These are phyloP conservation scores for Clusia tigrina DNA, from an alignment of 2,888 invertebrate genomes.

Conservation along the genomic window DNA sequence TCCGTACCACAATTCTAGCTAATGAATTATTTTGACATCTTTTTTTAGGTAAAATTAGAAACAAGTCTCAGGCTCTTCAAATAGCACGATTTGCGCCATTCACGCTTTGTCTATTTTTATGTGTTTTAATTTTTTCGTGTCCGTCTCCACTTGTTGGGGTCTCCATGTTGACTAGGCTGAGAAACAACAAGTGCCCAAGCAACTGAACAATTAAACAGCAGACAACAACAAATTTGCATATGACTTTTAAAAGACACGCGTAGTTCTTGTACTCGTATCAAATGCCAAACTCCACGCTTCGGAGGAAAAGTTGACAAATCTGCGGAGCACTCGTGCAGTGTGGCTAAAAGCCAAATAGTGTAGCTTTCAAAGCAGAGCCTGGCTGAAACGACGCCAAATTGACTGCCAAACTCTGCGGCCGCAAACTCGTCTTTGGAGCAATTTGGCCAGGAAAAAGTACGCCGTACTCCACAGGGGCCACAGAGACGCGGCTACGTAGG, in stretches of 20 bases:
- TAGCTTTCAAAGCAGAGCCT: not conserved
- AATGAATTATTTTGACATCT: too few relatives aligned
- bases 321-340: not conserved
- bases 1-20: too few relatives aligned
- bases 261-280: not conserved
- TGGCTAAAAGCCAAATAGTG: not conserved
- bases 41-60: too few relatives aligned
- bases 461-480: not conserved
- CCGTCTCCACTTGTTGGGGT: conserved; percentile 8
- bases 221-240: conserved; percentile 18
- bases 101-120: too few relatives aligned
- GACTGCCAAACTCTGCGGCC: not conserved
- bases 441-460: not conserved
- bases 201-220: too few relatives aligned
- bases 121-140: too few relatives aligned
- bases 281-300: conserved; percentile 3
- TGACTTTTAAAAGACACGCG: not conserved
- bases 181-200: conserved; percentile 23
- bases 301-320: not conserved
- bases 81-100: too few relatives aligned
- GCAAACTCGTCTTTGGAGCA: not conserved
- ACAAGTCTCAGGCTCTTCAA: too few relatives aligned
- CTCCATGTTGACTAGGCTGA: not conserved
- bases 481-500: not conserved
- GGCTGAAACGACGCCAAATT: conserved; percentile 6